Evolutionary conservation across 2,797 vertebrate species (phyloP).

Genomic region (Epinephelus awoara): DNA sequence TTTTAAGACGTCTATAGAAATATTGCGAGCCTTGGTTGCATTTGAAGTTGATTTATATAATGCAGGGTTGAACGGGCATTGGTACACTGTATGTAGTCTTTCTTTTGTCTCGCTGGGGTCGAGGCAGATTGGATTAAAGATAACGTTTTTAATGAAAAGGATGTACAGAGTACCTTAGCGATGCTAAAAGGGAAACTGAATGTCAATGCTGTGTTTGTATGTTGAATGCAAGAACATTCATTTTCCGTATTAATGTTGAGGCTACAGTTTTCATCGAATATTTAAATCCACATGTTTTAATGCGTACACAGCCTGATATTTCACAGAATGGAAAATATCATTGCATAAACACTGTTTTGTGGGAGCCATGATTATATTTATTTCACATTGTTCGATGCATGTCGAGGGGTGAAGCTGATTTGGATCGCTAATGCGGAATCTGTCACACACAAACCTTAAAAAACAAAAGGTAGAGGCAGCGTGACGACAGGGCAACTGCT

Average conservation of each 20-base stretch:
- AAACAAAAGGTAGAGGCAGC: background rate
- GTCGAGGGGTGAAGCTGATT: slow-evolving; percentile 17
- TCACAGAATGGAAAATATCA: background rate
- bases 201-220: slow-evolving; percentile 51
- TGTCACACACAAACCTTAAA: background rate
- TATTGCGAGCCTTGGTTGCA: background rate
- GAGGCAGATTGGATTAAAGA: slow-evolving; percentile 19
- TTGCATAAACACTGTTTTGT: slow-evolving; percentile 16
- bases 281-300: slow-evolving; percentile 21
- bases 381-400: slow-evolving; percentile 38
- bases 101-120: slow-evolving; percentile 44
- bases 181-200: slow-evolving; percentile 67
- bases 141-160: slow-evolving; percentile 24
- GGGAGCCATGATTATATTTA: slow-evolving; percentile 34
- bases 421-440: background rate
- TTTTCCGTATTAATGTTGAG: background rate
- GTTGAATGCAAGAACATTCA: background rate
- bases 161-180: slow-evolving; percentile 29
- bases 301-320: slow-evolving; percentile 13
- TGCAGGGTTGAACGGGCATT: slow-evolving; percentile 12
- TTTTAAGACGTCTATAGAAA: slow-evolving; percentile 24
- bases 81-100: slow-evolving; percentile 14
- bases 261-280: slow-evolving; percentile 8
- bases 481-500: background rate
- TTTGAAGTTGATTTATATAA: slow-evolving; percentile 20